Evolutionary conservation across 2,113 vertebrate genomes (phyloP).

Genomic region (Anoplopoma fimbria): DNA sequence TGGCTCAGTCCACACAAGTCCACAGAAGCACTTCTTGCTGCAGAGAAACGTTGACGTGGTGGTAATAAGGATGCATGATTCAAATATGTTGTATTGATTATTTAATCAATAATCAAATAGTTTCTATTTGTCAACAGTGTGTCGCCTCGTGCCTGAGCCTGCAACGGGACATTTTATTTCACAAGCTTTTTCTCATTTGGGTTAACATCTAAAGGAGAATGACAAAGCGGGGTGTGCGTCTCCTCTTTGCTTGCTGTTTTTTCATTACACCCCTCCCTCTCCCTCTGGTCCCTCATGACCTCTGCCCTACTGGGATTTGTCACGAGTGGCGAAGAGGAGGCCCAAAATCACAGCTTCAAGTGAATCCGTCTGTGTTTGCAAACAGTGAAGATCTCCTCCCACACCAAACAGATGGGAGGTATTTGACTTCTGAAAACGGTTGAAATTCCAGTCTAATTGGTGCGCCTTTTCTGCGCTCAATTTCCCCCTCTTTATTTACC

Average conservation of each 20-base stretch:
- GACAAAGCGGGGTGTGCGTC: slow-evolving; percentile 15
- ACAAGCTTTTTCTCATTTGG: not conserved
- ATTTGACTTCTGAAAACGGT: not conserved
- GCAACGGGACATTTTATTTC: not conserved
- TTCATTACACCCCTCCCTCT: slow-evolving; percentile 30
- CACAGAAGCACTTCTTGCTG: not conserved
- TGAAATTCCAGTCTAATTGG: not conserved
- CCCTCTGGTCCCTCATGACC: slow-evolving; percentile 64
- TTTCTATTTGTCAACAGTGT: not conserved
- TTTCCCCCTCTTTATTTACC: not conserved
- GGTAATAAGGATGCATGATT: not conserved
- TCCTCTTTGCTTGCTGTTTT: slow-evolving; percentile 13
- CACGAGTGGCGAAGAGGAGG: slow-evolving; percentile 54
- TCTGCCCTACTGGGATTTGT: slow-evolving; percentile 64
- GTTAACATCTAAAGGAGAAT: not conserved
- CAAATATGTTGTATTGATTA: not conserved
- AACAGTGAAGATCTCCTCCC: slow-evolving; percentile 28
- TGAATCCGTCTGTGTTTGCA: slow-evolving; percentile 42
- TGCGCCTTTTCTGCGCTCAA: not conserved
- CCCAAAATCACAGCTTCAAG: slow-evolving; percentile 47
- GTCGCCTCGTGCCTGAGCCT: not conserved
- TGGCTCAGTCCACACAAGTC: not conserved
- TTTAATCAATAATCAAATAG: not conserved
- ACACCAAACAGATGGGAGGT: slow-evolving; percentile 28
- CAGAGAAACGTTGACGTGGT: not conserved